phyloP scores from a whole-genome alignment of 2,888 invertebrate genomes.

The Gandaritis pyraliata region DNA sequence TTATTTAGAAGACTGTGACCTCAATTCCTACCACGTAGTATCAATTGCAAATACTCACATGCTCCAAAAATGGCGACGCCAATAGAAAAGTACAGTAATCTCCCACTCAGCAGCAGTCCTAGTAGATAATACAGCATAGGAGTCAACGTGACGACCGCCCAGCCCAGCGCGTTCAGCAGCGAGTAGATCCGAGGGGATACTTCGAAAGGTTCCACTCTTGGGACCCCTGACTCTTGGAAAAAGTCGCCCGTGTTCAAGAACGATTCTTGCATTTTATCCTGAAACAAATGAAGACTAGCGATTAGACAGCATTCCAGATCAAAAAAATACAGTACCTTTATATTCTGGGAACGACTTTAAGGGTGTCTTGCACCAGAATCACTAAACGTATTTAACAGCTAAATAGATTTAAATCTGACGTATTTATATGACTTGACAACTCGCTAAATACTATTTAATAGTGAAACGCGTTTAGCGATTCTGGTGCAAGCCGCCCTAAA shows the following conservation, averaged over 20 bases:
- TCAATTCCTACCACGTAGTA: too few species aligned
- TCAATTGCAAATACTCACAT: slow-evolving; percentile 86
- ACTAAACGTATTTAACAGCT: too few species aligned
- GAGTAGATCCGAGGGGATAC: slow-evolving; percentile 86
- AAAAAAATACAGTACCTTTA: too few species aligned
- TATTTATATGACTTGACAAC: too few species aligned
- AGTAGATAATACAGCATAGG: slow-evolving; percentile 89
- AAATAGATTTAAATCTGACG: too few species aligned
- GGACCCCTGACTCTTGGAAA: slow-evolving; percentile 89
- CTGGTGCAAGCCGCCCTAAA: too few species aligned
- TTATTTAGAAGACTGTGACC: too few species aligned
- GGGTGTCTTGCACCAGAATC: too few species aligned
- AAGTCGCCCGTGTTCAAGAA: slow-evolving; percentile 91
- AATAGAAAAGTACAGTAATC: slow-evolving; percentile 87
- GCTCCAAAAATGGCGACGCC: slow-evolving; percentile 88
- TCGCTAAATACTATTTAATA: too few species aligned
- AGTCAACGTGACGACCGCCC: slow-evolving; percentile 87
- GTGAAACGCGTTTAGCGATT: too few species aligned
- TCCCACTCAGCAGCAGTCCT: slow-evolving; percentile 88
- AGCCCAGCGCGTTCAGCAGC: slow-evolving; percentile 88
- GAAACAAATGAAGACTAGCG: slow-evolving; percentile 44
- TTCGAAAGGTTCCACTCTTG: slow-evolving; percentile 84
- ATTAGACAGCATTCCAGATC: too few species aligned
- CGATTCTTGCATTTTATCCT: slow-evolving; percentile 90
- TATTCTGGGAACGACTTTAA: too few species aligned